Percentiles rank a stretch among this genome's conserved stretches.
Conservation (phyloP, 2,113 vertebrate species). For the Junco hyemalis region DNA sequence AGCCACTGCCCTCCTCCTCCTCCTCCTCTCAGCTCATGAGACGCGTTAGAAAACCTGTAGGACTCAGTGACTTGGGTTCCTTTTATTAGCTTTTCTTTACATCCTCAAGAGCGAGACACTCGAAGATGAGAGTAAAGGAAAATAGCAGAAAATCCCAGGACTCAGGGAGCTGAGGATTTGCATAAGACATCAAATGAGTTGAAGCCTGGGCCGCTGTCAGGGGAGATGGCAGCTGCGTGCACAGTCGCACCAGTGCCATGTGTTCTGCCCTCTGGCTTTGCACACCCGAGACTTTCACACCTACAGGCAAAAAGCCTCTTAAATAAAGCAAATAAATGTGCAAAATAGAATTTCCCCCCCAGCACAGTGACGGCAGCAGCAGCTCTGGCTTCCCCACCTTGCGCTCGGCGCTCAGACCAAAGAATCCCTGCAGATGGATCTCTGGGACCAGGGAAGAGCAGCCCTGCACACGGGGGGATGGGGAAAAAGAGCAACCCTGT, state of each 20-base stretch:
- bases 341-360: not conserved
- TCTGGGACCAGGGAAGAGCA: not conserved
- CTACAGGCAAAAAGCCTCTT: slow-evolving; percentile 11
- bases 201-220: slow-evolving; percentile 8
- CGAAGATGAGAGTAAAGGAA: slow-evolving; percentile 39
- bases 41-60: not conserved
- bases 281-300: slow-evolving; percentile 23
- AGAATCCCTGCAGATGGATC: not conserved
- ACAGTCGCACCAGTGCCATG: not conserved
- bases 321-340: not conserved
- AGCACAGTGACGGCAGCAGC: fast-evolving
- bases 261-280: slow-evolving; percentile 52
- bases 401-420: not conserved
- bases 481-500: not conserved
- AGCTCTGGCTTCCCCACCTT: fast-evolving
- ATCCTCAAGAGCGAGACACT: slow-evolving; percentile 14
- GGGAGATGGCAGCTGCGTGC: not conserved
- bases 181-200: slow-evolving; percentile 60
- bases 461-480: not conserved
- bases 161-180: slow-evolving; percentile 35
- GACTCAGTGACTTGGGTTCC: not conserved
- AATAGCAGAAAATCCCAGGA: slow-evolving; percentile 55
- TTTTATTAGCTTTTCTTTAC: slow-evolving; percentile 40
- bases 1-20: not conserved
- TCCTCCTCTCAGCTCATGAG: not conserved